These are phyloP conservation scores for Myiopsitta monachus DNA, from an alignment of 2,113 vertebrate genomes.

Conservation along the genomic window DNA sequence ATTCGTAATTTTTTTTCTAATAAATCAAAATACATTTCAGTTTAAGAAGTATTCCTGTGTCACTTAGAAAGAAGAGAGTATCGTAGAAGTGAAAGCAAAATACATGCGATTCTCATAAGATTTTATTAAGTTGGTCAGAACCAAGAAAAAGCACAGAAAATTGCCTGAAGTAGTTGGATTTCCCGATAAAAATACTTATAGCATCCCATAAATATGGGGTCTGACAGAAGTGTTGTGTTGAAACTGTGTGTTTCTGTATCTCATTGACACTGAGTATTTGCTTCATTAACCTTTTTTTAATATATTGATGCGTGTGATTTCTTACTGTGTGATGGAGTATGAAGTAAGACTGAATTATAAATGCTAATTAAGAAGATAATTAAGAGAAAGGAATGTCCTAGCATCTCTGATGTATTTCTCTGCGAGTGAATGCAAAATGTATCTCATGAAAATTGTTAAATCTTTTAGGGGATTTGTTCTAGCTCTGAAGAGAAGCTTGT, in stretches of 20 bases:
- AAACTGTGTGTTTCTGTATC: background rate
- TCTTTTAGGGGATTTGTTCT: background rate
- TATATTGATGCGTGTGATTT: background rate
- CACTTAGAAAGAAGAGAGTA: background rate
- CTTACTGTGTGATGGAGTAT: background rate
- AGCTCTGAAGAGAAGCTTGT: background rate
- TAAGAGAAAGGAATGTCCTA: slow-evolving; percentile 12
- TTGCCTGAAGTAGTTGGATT: background rate
- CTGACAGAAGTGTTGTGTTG: background rate
- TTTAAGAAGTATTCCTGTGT: background rate
- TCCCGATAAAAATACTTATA: background rate
- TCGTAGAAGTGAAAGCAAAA: background rate
- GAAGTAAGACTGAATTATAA: background rate
- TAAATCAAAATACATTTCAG: background rate
- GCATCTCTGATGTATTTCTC: background rate
- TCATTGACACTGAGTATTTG: background rate
- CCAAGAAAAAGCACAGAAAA: background rate
- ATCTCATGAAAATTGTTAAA: background rate
- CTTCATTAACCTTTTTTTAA: background rate
- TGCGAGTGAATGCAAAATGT: background rate
- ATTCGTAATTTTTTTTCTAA: background rate
- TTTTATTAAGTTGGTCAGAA: background rate
- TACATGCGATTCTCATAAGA: background rate
- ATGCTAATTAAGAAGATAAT: background rate
- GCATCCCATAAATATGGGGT: background rate